Conservation (phyloP, 2,888 invertebrate genomes). For the Drosophila fulvimacula region DNA sequence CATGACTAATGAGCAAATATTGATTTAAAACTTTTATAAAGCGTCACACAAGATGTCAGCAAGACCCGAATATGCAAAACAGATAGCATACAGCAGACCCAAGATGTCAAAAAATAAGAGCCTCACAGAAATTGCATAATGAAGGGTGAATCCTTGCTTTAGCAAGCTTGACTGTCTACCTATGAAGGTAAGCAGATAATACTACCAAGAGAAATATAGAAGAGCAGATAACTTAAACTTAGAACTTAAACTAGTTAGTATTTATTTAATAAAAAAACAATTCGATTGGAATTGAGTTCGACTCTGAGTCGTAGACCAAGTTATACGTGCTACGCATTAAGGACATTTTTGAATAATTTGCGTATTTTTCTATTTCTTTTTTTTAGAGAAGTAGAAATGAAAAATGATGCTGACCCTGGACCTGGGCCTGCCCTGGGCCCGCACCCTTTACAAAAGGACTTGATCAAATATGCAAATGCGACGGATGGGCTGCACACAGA, state of each 20-base stretch:
- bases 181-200: conserved; percentile 6
- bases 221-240: not conserved
- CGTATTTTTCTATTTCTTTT: conserved; percentile 60
- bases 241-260: not conserved
- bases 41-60: conserved; percentile 31
- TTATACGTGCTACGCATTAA: conserved; percentile 33
- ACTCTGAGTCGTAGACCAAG: conserved; percentile 16
- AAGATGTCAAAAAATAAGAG: conserved; percentile 19
- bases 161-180: conserved; percentile 37
- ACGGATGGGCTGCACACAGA: conserved; percentile 39
- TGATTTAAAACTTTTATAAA: conserved; percentile 61
- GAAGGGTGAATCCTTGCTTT: conserved; percentile 34
- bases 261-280: not conserved
- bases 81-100: conserved; percentile 52
- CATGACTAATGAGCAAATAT: conserved; percentile 80
- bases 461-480: conserved; percentile 80
- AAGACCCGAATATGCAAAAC: conserved; percentile 59
- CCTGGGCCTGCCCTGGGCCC: conserved; percentile 18
- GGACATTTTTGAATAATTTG: conserved; percentile 65
- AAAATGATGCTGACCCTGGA: conserved; percentile 72
- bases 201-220: not conserved
- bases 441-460: conserved; percentile 62
- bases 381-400: conserved; percentile 47
- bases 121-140: conserved; percentile 20
- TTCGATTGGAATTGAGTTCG: conserved; percentile 1